Conservation (phyloP, 1,140 invertebrate genomes). For the Bombus sibiricus region DNA sequence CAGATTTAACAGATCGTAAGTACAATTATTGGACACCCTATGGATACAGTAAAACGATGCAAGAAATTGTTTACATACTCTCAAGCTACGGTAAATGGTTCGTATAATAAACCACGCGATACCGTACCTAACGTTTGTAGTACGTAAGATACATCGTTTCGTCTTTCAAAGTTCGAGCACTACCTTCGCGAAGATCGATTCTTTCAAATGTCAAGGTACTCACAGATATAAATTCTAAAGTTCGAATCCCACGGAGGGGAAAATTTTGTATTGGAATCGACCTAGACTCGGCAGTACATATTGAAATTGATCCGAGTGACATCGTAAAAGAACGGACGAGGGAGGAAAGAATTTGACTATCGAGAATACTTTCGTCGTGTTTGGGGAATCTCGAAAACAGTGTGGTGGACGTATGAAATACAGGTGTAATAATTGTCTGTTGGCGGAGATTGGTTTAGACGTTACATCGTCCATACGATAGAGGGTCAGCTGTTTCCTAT, state of each 20-base stretch:
- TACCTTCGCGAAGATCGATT: neutral
- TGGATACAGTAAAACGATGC: too few species aligned
- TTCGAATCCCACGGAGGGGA: neutral
- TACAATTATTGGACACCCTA: too few species aligned
- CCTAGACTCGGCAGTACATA: neutral
- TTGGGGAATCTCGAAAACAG: neutral
- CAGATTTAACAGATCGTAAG: too few species aligned
- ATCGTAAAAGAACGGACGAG: neutral
- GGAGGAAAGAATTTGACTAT: neutral
- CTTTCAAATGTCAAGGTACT: neutral
- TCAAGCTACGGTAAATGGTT: too few species aligned
- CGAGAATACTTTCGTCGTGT: slow-evolving; percentile 42
- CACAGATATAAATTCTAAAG: neutral
- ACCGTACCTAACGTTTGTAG: too few species aligned
- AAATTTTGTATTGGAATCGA: neutral
- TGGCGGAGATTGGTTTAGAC: slow-evolving; percentile 72
- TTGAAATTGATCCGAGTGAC: neutral
- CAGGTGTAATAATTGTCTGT: slow-evolving; percentile 72
- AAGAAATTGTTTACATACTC: too few species aligned
- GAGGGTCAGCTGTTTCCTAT: slow-evolving; percentile 73
- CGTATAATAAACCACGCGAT: too few species aligned
- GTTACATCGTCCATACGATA: slow-evolving; percentile 67
- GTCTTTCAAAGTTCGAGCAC: neutral
- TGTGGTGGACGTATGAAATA: slow-evolving; percentile 58
- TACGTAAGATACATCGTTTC: too few species aligned